Percentiles rank a stretch among this genome's conserved stretches.
These are phyloP conservation scores for Heteropelma amictum DNA, from an alignment of 2,888 invertebrate species.

Conservation along the genomic window DNA sequence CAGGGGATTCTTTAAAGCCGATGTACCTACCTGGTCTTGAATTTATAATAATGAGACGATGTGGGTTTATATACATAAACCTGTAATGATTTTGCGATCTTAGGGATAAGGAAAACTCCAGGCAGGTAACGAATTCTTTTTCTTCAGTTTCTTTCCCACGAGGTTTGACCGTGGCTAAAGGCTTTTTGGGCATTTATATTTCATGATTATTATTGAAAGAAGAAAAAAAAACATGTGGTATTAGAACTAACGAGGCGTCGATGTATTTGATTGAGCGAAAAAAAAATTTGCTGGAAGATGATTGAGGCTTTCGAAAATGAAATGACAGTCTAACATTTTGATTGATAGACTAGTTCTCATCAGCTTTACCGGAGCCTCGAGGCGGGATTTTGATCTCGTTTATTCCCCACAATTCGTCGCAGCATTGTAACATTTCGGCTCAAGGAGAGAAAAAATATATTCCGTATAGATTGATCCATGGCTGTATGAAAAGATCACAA, in stretches of 20 bases:
- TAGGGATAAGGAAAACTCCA: not conserved
- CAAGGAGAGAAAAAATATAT: conserved; percentile 4
- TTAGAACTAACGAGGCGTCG: conserved; percentile 37
- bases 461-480: not conserved
- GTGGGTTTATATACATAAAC: not conserved
- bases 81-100: conserved; percentile 18
- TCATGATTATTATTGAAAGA: not conserved
- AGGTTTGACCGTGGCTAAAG: not conserved
- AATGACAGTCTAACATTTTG: conserved; percentile 39
- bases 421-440: not conserved
- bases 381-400: conserved; percentile 1
- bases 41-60: conserved; percentile 34
- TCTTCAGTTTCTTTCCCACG: not conserved
- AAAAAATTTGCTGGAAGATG: conserved; percentile 13
- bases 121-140: not conserved
- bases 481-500: not conserved
- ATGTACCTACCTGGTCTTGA: not conserved
- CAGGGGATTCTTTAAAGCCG: not conserved
- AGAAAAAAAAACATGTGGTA: not conserved
- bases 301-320: conserved; percentile 40
- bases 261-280: conserved; percentile 24
- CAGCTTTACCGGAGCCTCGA: not conserved
- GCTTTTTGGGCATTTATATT: not conserved
- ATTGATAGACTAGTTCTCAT: conserved; percentile 36
- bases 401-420: conserved; percentile 9